Evolutionary conservation across 1,140 invertebrate species (phyloP).

Genomic region (Phthorimaea operculella): DNA sequence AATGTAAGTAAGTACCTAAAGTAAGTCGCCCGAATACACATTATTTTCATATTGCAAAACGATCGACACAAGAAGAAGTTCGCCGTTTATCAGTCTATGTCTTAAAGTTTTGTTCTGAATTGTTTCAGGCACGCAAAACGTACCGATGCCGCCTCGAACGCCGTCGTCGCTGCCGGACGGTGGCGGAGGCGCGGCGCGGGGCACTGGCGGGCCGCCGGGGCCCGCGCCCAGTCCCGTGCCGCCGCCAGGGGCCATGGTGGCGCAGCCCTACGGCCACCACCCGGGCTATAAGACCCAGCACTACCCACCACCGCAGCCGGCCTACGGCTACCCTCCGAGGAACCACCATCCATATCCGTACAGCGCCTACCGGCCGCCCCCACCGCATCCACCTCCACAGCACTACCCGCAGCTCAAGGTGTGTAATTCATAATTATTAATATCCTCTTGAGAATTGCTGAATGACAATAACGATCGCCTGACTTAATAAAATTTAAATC

Average conservation of each 20-base stretch:
- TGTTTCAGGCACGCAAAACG: conserved; percentile 82
- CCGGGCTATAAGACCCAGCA: conserved; percentile 55
- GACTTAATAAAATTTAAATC: no score
- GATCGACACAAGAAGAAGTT: no score
- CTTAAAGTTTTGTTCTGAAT: neutral
- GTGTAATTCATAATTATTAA: conserved; percentile 2
- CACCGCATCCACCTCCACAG: conserved; percentile 51
- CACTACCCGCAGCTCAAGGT: conserved; percentile 54
- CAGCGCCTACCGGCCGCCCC: conserved; percentile 42
- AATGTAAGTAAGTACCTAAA: no score
- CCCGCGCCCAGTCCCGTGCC: conserved; percentile 36
- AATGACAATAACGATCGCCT: no score
- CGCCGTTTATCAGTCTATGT: no score
- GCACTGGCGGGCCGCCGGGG: conserved; percentile 64
- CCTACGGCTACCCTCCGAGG: conserved; percentile 53
- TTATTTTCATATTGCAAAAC: no score
- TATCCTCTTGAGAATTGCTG: neutral
- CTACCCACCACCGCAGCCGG: conserved; percentile 54
- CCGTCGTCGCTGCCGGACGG: conserved; percentile 89
- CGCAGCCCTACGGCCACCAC: conserved; percentile 70
- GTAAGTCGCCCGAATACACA: no score
- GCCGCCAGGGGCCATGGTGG: conserved; percentile 56
- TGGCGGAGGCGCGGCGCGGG: conserved; percentile 78
- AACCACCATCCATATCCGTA: conserved; percentile 55
- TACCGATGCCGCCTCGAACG: conserved; percentile 91